Conservation (phyloP, 1,140 invertebrate genomes). For the Drosophila sucinea region DNA sequence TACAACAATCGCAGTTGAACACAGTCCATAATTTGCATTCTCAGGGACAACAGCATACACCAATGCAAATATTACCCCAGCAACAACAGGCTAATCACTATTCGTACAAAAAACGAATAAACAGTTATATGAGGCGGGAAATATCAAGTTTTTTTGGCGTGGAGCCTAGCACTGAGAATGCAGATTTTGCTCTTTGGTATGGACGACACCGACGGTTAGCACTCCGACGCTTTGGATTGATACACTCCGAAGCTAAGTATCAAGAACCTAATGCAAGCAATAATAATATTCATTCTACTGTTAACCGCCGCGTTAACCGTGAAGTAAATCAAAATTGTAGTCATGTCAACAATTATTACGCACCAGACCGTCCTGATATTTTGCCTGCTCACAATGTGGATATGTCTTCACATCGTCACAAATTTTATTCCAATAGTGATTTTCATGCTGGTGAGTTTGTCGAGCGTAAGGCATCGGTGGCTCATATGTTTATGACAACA, state of each 20-base stretch:
- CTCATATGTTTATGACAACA: slow-evolving; percentile 85
- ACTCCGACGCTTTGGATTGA: slow-evolving; percentile 69
- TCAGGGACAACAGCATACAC: slow-evolving; percentile 32
- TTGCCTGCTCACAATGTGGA: slow-evolving; percentile 72
- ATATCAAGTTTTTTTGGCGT: slow-evolving; percentile 90
- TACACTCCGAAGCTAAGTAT: slow-evolving; percentile 54
- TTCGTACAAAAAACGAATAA: slow-evolving; percentile 79
- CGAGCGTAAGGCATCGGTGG: slow-evolving; percentile 85
- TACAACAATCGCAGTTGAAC: slow-evolving; percentile 41
- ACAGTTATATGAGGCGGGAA: slow-evolving; percentile 87
- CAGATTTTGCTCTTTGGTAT: slow-evolving; percentile 87
- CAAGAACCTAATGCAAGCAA: slow-evolving; percentile 28
- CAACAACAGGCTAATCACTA: slow-evolving; percentile 54
- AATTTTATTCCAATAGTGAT: slow-evolving; percentile 58
- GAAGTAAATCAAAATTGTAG: slow-evolving; percentile 21
- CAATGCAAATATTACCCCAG: slow-evolving; percentile 47
- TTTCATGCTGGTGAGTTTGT: slow-evolving; percentile 61
- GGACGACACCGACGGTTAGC: slow-evolving; percentile 88
- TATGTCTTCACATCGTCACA: slow-evolving; percentile 25
- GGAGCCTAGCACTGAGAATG: slow-evolving; percentile 86
- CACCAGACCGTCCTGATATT: slow-evolving; percentile 82
- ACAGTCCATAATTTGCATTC: slow-evolving; percentile 18
- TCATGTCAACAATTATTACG: slow-evolving; percentile 29
- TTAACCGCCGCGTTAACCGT: not conserved
- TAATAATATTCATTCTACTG: slow-evolving; percentile 12